A percentile compares a stretch with the other conserved stretches of the same genome.
Conservation (phyloP, 2,797 vertebrate species). For the Falco concolor region DNA sequence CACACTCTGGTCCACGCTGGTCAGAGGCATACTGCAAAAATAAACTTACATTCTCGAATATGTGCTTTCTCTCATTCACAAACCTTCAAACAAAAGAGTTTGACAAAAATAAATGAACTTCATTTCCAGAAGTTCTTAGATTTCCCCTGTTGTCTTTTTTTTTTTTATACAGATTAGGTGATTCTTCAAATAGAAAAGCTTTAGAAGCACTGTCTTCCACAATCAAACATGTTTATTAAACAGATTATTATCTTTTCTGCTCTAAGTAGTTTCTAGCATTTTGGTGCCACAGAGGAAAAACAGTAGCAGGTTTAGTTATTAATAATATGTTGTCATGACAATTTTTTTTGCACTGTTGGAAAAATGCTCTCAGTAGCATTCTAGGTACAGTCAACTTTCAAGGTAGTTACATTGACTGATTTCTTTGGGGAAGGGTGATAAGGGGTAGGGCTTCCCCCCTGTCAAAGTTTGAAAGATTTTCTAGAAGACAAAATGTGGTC, state of each 20-base stretch:
- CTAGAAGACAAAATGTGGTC: neutral
- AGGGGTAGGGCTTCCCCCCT: neutral
- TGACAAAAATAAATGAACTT: neutral
- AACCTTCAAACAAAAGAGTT: neutral
- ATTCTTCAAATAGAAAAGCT: neutral
- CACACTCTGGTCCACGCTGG: neutral
- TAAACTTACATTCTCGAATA: neutral
- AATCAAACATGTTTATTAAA: constrained; percentile 41
- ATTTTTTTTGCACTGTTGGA: constrained; percentile 41
- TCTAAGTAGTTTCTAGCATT: constrained; percentile 47
- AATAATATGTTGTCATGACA: constrained; percentile 69
- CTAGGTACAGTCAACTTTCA: constrained; percentile 9
- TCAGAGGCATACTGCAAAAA: neutral
- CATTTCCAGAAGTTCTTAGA: neutral
- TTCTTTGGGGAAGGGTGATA: neutral
- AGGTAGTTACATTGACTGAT: neutral
- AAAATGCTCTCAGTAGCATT: constrained; percentile 37
- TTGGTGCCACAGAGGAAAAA: constrained; percentile 43
- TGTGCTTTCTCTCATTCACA: neutral
- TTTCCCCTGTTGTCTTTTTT: neutral
- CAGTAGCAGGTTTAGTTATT: constrained; percentile 57
- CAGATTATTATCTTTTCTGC: constrained; percentile 36
- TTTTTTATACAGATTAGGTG: neutral
- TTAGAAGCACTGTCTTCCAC: constrained; percentile 12
- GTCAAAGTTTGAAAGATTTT: neutral